Base-by-base conservation (phyloP, 2,888 invertebrate genomes). In the Pterobdella sp. region DNA sequence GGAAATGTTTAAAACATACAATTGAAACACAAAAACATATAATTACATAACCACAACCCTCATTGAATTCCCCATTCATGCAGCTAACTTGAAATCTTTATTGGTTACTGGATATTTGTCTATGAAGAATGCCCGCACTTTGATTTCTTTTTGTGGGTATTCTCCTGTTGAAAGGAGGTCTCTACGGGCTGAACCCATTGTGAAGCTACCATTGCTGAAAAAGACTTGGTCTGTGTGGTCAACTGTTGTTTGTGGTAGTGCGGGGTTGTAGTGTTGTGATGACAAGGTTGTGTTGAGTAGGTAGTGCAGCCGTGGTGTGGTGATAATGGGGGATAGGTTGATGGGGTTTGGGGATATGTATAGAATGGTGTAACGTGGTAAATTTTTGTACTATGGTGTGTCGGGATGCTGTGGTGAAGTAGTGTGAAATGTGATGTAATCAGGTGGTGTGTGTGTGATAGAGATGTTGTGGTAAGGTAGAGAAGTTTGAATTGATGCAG, bases 91-190 rank as follows among this genome's bases (percentile, higher is more conserved):
- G 74, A 80, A 83, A 56, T 82, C 81, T 7, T 79, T 80, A 60
- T 80, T 80, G 18, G 82, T 82, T 70, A 83, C 81, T 0, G 82
- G 82, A 72, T 79, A 81, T 18, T 79, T 76, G 76, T 83, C 83
- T 70, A 83, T 79, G 72, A 79, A 80, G 74, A 81, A 83, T 14
- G 81, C 77, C 64, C 79, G 78, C 22, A 82, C 81, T 36, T 78
- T 76, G 0, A 78, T 76, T 31, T 75, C 65, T 18, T 79, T 76
- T 0, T 78, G 74, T 0, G 83, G 83, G 75, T 80, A 81, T 76
- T 84, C 83, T n/a, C 82, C 82, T 1, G 80, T 82, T 36, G 77
- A 76, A 0, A 81, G 81, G 18, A 77, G 73, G 1, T 68, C 56
- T 0, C 80, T 80, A 74, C 82, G 81, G 72, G 81, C 80, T 26